Evolutionary conservation across 92 coral and sea anemone species (phyloP), one percentile per base, ranked within the genome.

Genomic region (Paramuricea clavata): DNA sequence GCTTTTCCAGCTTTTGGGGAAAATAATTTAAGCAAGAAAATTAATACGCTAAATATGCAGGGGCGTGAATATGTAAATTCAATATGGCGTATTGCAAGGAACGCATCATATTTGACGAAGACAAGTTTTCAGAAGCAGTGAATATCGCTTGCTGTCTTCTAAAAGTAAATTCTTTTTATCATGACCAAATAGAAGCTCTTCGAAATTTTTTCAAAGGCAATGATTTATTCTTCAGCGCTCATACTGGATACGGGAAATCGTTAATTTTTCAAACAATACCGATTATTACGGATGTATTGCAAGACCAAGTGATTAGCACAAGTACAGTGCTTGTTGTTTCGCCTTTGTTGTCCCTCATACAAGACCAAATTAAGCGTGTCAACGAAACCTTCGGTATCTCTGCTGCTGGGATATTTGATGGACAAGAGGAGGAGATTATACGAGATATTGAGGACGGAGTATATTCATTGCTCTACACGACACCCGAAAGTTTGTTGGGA

Each of bases 371-470:
- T 4, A 12, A 32, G 73, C 73, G 17, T 32, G 19, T 65, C 34
- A 65, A 65, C 34, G 34, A 65, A 11, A 11, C 33, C 33, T 65
- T 65, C 41, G 16, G 73, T 26, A 65, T 65, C 4, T 69, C 76
- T 31, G 76, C 76, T 19, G 76, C 76, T 69, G 76, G 6, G 3
- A 69, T 69, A 28, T 69, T 69, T 17, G 50, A 69, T 33, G 27
- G 25, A 2, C 76, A 69, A 25, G 69, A 61, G 31, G 69, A 61
- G 17, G 69, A 61, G 7, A 17, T 61, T 61, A 2, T 61, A 27
- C 30, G 15, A 61, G 32, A 21, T 5, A 61, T 61, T 13, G 32
- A 61, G 69, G 69, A 61, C 30, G 69, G 32, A 4, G 69, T 25
- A 2, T 61, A 22, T 61, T 61, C 69, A 1, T 61, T 61, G 69